Percentiles rank a stretch among this genome's conserved stretches.
phyloP scores from a whole-genome alignment of 2,113 vertebrate genomes.

The Erinaceus europaeus region DNA sequence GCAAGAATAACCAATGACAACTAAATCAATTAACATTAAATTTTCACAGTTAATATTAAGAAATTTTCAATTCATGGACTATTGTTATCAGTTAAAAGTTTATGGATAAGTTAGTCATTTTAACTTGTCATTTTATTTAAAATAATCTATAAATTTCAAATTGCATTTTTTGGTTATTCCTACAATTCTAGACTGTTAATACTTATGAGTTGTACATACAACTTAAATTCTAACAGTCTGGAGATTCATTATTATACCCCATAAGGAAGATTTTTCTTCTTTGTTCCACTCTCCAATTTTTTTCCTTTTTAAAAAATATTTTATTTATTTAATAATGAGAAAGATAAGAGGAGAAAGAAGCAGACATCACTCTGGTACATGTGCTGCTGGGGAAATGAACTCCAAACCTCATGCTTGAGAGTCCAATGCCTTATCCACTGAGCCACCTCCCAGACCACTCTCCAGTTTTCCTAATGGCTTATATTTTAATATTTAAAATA shows the following conservation, averaged over 20 bases:
- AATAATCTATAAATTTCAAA: background rate
- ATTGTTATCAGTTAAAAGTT: background rate
- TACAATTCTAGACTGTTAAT: background rate
- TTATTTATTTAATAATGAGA: no score
- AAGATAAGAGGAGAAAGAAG: no score
- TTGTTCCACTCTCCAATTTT: background rate
- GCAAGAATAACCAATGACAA: background rate
- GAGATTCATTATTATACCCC: background rate
- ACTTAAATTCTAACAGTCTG: background rate
- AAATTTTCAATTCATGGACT: background rate
- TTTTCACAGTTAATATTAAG: no score
- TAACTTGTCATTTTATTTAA: background rate
- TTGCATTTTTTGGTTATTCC: background rate
- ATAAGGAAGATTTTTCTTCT: background rate
- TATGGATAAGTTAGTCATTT: background rate
- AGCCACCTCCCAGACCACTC: no score
- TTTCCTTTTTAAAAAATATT: no score
- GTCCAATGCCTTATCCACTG: no score
- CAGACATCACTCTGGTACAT: no score
- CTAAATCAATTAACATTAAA: background rate
- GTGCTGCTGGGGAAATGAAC: no score
- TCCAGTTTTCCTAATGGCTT: conserved; percentile 9
- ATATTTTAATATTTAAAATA: background rate
- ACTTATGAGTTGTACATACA: background rate
- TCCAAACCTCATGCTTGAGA: no score